Percentiles rank a stretch among this genome's conserved stretches.
Evolutionary conservation across 2,888 invertebrate genomes (phyloP).

Genomic region (Orthosia gracilis): DNA sequence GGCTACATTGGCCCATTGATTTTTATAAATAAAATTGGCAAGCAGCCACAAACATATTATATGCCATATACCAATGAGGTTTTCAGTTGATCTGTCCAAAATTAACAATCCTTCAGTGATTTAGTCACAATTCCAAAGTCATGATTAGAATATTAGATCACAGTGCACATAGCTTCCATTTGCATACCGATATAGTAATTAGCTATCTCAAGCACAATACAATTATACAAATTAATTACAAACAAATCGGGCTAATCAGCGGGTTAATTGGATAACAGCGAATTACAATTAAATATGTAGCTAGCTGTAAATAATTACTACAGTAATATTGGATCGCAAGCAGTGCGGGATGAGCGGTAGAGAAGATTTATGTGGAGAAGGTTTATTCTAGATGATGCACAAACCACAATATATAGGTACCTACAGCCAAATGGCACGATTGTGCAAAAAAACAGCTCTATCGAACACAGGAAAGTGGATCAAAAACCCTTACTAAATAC

Average conservation of each 20-base stretch:
- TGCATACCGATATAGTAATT: constrained; percentile 31
- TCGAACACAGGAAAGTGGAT: too few relatives aligned
- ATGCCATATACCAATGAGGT: neutral
- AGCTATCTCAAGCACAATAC: constrained; percentile 30
- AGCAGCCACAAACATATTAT: too few relatives aligned
- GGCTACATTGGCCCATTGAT: too few relatives aligned
- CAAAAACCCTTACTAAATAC: too few relatives aligned
- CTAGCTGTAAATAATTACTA: constrained; percentile 55
- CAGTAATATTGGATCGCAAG: constrained; percentile 42
- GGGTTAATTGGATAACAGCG: constrained; percentile 61
- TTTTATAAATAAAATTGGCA: too few relatives aligned
- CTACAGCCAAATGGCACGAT: too few relatives aligned
- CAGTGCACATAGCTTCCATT: neutral
- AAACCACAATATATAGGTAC: too few relatives aligned
- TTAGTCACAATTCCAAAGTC: neutral
- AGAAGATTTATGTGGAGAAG: constrained; percentile 19
- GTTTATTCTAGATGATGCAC: too few relatives aligned
- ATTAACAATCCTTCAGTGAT: neutral
- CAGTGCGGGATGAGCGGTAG: neutral
- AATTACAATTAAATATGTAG: constrained; percentile 64
- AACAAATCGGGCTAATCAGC: constrained; percentile 63
- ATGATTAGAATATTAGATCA: constrained; percentile 16
- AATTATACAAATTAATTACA: constrained; percentile 57
- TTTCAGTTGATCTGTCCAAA: neutral
- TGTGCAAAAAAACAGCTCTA: too few relatives aligned